Base-by-base conservation (phyloP, 2,888 invertebrate genomes). In the Tetanocera ferruginea region DNA sequence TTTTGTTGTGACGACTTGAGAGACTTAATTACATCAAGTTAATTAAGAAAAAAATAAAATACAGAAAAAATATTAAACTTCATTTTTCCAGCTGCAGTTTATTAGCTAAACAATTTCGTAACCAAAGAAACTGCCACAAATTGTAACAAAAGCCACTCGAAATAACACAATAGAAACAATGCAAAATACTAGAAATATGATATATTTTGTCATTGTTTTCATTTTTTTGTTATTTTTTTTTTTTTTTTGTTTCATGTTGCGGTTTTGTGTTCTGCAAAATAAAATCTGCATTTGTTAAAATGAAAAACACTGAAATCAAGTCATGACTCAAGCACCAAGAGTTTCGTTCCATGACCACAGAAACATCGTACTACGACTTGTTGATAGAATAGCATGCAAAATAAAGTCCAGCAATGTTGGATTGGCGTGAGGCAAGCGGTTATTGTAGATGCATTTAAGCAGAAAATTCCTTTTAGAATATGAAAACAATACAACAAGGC, bases 111-210 rank as follows among this genome's bases (percentile, higher is more conserved):
- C 64, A 66, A 66, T 23, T 66, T 31, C 34, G 37, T 37, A 34
- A 34, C 64, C 64, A 66, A 66, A 66, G 64, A 66, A 66, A 66
- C 64, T 31, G n/a, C 25, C 60, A 60, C 60, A 60, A 60, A 60
- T 28, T 25, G 23, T 28, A 60, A 60, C 19, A 28, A 25, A 19
- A 60, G 23, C 9, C 23, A 60, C 9, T 28, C 25, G 17, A 28
- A 60, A 60, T 9, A 60, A 23, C 25, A 60, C 25, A 60, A 8
- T 28, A 28, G 28, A 23, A 25, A 28, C 17, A 25, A 60, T 60
- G 60, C 60, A 60, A 28, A 57, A 60, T n/a, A 60, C 25, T 19
- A 14, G 60, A 60, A 60, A 60, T 60, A 11, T 28, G 60, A 60
- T 60, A 60, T 60, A 43, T 60, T 60, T 60, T 60, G 28, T 60